Base-by-base conservation (phyloP, 2,888 invertebrate species). In the Caenorhabditis sinica region DNA sequence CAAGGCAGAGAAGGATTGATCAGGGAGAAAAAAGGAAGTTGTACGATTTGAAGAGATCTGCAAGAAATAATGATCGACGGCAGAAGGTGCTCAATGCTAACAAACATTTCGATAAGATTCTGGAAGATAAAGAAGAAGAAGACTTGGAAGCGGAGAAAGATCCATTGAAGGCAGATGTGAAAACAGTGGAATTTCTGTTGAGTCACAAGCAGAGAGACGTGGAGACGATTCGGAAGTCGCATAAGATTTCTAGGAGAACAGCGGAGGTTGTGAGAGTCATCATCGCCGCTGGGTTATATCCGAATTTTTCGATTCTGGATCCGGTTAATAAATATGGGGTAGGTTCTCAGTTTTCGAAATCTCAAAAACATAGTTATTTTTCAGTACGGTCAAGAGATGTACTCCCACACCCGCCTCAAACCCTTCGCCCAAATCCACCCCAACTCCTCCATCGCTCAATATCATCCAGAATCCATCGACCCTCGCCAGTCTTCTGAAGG, bases 271-370 rank as follows among this genome's bases (percentile, higher is more conserved):
- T 91, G 15, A 61, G 89, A 68, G 82, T 90, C 23, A 96, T 98
- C 79, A 93, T 99, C 25, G 96, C 96, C 89, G 96, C 96, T 93
- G 97, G 98, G 0, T 94, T 99, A 71, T 98, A 98, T 93, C 98
- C 98, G 0, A 97, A 98, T 94, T 95, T 97, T 79, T 96, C 97
- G 0, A 95, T 97, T n/a, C 95, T 96, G 0, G 98, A 99, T 93
- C 96, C 97, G 90, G 96, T 96, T 90, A 98, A 98, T 93, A 95
- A 96, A 90, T 96, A 96, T 91, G 97, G 97, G 94, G 95, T 95
- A 61, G 80, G 53, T 61, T 11, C 33, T 30, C 8, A 25, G 23
- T 60, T 58, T 33, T 6, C 33, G 33, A 8, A n/a, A n/a, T n/a
- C n/a, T n/a, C n/a, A n/a, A n/a, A n/a, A n/a, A n/a, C n/a, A n/a